Conservation (phyloP, 2,113 vertebrate species). For the Mirounga angustirostris region DNA sequence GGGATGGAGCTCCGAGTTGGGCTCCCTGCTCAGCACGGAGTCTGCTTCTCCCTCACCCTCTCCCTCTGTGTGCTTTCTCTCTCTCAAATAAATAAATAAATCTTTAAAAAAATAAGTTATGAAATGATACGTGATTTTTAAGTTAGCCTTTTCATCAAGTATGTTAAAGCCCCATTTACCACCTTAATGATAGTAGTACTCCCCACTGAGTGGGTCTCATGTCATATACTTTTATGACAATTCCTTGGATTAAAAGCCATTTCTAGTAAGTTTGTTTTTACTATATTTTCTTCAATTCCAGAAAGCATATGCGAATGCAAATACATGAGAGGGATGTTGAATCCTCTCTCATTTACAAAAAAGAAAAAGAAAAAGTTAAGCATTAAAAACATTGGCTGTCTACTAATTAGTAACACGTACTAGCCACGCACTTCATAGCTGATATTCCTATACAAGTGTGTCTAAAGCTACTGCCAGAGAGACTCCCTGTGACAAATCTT, state of each 20-base stretch:
- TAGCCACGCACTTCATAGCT: neutral
- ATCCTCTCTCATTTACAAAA: neutral
- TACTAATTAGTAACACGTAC: neutral
- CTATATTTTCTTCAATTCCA: neutral
- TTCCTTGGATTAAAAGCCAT: neutral
- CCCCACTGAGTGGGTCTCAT: neutral
- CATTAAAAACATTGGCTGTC: neutral
- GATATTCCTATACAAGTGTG: neutral
- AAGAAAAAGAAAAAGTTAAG: neutral
- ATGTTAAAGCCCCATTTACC: neutral
- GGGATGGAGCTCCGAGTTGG: neutral
- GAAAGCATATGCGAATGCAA: neutral
- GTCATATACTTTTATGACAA: neutral
- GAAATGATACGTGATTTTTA: constrained; percentile 12
- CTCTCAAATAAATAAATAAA: neutral
- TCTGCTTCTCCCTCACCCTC: neutral
- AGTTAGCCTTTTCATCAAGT: neutral
- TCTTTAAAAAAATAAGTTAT: neutral
- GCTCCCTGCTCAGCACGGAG: neutral
- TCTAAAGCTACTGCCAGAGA: neutral
- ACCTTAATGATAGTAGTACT: neutral
- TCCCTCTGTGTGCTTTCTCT: neutral
- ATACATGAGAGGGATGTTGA: neutral
- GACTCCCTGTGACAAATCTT: neutral
- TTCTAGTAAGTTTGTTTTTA: neutral